A percentile compares a stretch with the other conserved stretches of the same genome.
Conservation (phyloP, 2,797 vertebrate genomes). For the Chromobotia macracanthus region DNA sequence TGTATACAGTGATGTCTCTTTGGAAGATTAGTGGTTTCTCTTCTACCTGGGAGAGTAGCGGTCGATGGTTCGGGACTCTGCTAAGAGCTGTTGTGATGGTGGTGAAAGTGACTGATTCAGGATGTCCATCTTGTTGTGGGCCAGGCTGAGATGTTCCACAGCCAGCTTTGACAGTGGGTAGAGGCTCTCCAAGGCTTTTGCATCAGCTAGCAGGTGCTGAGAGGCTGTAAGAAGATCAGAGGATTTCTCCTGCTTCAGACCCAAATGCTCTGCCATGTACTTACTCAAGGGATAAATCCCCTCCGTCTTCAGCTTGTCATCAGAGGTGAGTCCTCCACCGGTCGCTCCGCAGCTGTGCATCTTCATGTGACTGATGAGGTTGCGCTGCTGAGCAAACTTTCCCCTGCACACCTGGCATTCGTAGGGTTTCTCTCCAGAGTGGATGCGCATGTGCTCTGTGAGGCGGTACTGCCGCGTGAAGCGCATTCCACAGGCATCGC, state of each 20-base stretch:
- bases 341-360: conserved; percentile 91
- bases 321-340: conserved; percentile 74
- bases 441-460: conserved; percentile 99
- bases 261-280: conserved; percentile 92
- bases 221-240: conserved; percentile 88
- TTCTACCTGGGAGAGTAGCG: conserved; percentile 92
- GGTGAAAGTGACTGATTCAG: conserved; percentile 84
- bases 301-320: conserved; percentile 92
- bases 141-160: conserved; percentile 89
- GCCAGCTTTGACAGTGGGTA: conserved; percentile 95
- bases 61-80: conserved; percentile 88
- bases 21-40: conserved; percentile 62
- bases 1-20: conserved; percentile 74
- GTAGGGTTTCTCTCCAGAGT: conserved; percentile 98
- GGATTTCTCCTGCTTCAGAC: conserved; percentile 92
- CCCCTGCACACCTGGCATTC: conserved; percentile 98
- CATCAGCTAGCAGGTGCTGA: conserved; percentile 89
- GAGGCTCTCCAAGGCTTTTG: conserved; percentile 93
- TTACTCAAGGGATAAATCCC: conserved; percentile 95
- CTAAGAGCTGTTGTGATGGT: conserved; percentile 78
- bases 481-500: conserved; percentile 97
- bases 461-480: conserved; percentile 99
- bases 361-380: conserved; percentile 99
- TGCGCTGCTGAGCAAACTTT: conserved; percentile 98
- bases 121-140: conserved; percentile 92